Base-by-base conservation (phyloP, 1,140 invertebrate species). In the Thaumetopoea pityocampa region DNA sequence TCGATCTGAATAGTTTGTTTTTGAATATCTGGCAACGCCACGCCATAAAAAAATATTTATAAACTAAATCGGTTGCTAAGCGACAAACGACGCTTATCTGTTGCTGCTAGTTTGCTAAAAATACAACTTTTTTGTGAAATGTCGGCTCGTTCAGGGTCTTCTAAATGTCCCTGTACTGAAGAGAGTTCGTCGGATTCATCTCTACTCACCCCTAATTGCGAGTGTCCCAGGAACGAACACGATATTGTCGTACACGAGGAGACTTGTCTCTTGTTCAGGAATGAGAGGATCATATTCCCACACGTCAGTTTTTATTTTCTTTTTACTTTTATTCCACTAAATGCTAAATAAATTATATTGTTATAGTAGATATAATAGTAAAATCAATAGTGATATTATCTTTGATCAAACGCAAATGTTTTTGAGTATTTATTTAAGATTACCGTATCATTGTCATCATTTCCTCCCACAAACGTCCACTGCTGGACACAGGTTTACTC, bases 201-300 rank as follows among this genome's bases (percentile, higher is more conserved):
- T 4, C n/a, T 30, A 1, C 11, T 58, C 1, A 33, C 33, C 1
- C 42, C 55, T 0, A 1, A 38, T 8, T 74, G 69, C 32, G 28
- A 33, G 4, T 73, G 74, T 22, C 64, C 62, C 0, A 44, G 54
- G 7, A 66, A 71, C 23, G 64, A 73, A 2, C 60, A 60, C 15
- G 62, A 51, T 2, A 54, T 71, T 2, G 53, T 67, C 8, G 36
- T 71, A 2, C 73, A 78, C 14, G 45, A 67, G 7, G 56, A 64
- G n/a, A 50, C 38, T 1, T 80, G 76, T 30, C 36, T 67, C 7
- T 47, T 57, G 22, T 74, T 49, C 34, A 76, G 60, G 37, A 64
- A 70, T 34, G 77, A 81, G 37, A 47, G 11, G 5, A 57, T 81
- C 7, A 51, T 74, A 10, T 72, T 56, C 34, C 64, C 58, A 3